These are phyloP conservation scores for Pyrocephalus nanus DNA, from an alignment of 2,797 vertebrate genomes.

Conservation along the genomic window DNA sequence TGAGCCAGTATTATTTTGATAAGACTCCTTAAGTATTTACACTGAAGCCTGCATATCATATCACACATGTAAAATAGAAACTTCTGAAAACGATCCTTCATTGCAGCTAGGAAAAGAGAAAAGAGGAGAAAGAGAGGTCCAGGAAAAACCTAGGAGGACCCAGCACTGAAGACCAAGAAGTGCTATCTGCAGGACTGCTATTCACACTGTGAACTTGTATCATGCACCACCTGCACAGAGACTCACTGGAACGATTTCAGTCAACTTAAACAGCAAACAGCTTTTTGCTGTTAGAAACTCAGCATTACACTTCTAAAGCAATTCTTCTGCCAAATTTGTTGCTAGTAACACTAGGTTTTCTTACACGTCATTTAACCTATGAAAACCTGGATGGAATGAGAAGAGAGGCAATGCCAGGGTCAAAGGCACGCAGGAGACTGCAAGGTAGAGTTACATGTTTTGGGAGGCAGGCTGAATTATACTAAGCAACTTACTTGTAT, in stretches of 20 bases:
- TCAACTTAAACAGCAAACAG: slow-evolving; percentile 17
- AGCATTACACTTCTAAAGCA: slow-evolving; percentile 10
- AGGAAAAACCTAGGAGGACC: neutral
- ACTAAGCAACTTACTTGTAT: neutral
- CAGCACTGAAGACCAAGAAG: neutral
- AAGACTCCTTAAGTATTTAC: slow-evolving; percentile 57
- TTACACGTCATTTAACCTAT: neutral
- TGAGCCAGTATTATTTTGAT: slow-evolving; percentile 68
- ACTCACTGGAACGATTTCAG: slow-evolving; percentile 8
- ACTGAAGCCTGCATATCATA: neutral
- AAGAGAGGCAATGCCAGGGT: neutral
- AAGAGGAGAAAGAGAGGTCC: neutral
- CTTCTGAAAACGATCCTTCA: neutral
- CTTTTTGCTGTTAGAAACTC: slow-evolving; percentile 2
- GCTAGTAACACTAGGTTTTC: neutral
- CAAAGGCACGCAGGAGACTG: neutral
- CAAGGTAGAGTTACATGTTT: neutral
- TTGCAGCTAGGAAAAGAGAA: neutral
- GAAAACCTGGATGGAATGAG: neutral
- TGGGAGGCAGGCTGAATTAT: neutral
- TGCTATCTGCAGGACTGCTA: neutral
- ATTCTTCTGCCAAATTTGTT: slow-evolving; percentile 11
- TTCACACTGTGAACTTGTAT: neutral
- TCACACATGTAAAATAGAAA: neutral
- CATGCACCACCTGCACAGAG: slow-evolving; percentile 7